These are phyloP conservation scores for Procavia capensis DNA, from an alignment of 2,113 vertebrate genomes.

Conservation along the genomic window DNA sequence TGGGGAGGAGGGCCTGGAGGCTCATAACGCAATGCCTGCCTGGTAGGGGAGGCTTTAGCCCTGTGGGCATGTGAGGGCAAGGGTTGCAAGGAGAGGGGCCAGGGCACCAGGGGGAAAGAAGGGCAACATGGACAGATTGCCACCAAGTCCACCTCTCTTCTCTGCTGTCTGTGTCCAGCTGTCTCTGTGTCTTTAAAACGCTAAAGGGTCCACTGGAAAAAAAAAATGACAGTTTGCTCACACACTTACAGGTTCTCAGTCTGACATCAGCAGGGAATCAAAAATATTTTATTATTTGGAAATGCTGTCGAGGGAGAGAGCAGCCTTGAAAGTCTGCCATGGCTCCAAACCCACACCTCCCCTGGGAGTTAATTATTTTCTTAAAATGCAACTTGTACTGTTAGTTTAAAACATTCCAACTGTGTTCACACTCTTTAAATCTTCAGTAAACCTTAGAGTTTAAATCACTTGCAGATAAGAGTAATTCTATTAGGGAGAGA, in stretches of 20 bases:
- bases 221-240: conserved; percentile 87
- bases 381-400: conserved; percentile 92
- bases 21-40: accelerated
- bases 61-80: neutral
- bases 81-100: neutral
- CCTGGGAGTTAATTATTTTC: conserved; percentile 95
- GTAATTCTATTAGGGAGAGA: conserved; percentile 88
- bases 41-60: accelerated
- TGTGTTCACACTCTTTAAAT: conserved; percentile 97
- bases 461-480: conserved; percentile 93
- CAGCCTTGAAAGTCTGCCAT: conserved; percentile 91
- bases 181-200: conserved; percentile 86
- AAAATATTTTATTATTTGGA: conserved; percentile 95
- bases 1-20: neutral
- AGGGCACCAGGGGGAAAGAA: accelerated
- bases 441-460: conserved; percentile 90
- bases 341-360: conserved; percentile 91
- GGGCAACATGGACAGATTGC: accelerated
- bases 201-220: conserved; percentile 81
- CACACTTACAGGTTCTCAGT: conserved; percentile 94
- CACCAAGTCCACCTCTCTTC: neutral
- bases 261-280: conserved; percentile 92
- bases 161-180: neutral
- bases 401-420: conserved; percentile 95
- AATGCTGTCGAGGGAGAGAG: conserved; percentile 92